These are phyloP conservation scores for Hydraecia micacea DNA, from an alignment of 2,888 invertebrate genomes.

Conservation along the genomic window DNA sequence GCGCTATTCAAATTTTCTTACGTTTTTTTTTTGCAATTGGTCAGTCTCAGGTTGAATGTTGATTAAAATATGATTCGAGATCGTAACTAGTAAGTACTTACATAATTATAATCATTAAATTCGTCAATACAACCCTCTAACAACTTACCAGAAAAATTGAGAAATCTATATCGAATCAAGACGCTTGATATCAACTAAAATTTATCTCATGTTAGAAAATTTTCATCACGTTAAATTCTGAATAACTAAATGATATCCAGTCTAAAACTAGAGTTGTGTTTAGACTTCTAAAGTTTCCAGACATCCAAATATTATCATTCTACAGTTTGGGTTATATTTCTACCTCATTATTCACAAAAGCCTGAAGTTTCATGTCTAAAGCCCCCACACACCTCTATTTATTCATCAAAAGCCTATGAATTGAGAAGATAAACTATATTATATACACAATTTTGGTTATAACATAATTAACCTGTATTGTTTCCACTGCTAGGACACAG, in stretches of 20 bases:
- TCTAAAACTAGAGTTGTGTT: neutral
- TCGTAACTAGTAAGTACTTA: too few relatives aligned
- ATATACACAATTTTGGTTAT: too few relatives aligned
- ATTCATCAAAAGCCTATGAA: too few relatives aligned
- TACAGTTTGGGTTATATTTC: neutral
- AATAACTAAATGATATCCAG: neutral
- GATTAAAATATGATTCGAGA: too few relatives aligned
- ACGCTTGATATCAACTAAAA: neutral
- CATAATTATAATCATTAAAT: too few relatives aligned
- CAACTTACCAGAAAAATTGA: neutral
- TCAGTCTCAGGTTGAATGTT: neutral
- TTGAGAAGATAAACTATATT: too few relatives aligned
- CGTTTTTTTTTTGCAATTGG: neutral
- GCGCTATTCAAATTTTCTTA: neutral
- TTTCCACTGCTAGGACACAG: too few relatives aligned
- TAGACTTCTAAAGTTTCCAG: slow-evolving; percentile 5
- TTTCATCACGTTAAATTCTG: neutral
- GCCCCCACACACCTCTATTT: neutral
- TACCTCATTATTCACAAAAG: neutral
- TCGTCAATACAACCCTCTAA: neutral
- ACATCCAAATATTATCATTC: slow-evolving; percentile 14
- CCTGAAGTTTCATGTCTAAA: neutral
- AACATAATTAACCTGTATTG: too few relatives aligned
- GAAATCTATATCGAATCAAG: neutral
- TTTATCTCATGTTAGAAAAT: neutral